Percentiles rank a stretch among this genome's conserved stretches.
These are phyloP conservation scores for Mantis religiosa DNA, from an alignment of 2,888 invertebrate genomes.

Conservation along the genomic window DNA sequence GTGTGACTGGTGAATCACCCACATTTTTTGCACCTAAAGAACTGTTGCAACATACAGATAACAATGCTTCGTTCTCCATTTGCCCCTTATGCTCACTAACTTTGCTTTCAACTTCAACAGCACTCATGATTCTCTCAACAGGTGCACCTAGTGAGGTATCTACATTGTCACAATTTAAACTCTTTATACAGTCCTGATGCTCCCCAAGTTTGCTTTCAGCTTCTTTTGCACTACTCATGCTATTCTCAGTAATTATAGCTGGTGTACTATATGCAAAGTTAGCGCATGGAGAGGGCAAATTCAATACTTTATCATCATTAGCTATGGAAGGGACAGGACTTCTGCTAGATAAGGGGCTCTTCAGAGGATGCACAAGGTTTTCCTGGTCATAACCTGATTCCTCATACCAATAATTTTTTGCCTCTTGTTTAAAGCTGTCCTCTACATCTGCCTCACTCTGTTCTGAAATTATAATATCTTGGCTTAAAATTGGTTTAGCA, in stretches of 20 bases:
- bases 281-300: conserved; percentile 42
- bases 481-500: neutral
- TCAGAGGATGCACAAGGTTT: conserved; percentile 38
- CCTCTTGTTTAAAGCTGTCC: conserved; percentile 61
- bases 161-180: conserved; percentile 47
- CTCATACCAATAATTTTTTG: conserved; percentile 49
- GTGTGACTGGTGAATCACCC: too few species aligned
- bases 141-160: conserved; percentile 52
- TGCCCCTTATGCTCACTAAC: too few species aligned
- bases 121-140: conserved; percentile 25
- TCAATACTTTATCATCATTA: conserved; percentile 52
- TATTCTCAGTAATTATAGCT: neutral
- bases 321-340: conserved; percentile 38
- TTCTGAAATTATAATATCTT: conserved; percentile 41
- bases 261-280: too few species aligned
- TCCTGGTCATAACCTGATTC: conserved; percentile 68
- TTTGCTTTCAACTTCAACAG: neutral
- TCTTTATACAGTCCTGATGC: neutral
- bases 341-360: neutral
- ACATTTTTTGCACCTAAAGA: too few species aligned
- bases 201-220: neutral
- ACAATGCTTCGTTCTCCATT: too few species aligned
- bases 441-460: conserved; percentile 79
- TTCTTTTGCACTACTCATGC: neutral
- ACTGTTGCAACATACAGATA: too few species aligned